phyloP scores from a whole-genome alignment of 2,113 vertebrate species.

The Leucoraja erinaceus region DNA sequence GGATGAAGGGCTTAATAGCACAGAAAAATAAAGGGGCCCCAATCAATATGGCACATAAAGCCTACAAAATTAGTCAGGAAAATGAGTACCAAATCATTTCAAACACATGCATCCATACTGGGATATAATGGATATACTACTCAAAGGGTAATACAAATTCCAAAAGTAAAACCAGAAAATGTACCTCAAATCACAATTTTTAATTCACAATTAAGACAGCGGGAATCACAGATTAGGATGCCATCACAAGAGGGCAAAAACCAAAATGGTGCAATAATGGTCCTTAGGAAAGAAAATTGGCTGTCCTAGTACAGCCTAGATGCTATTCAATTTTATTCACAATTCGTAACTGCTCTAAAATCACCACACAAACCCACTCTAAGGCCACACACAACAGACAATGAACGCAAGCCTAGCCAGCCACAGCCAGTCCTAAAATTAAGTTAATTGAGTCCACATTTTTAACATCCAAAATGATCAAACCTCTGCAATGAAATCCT shows the following conservation, averaged over 20 bases:
- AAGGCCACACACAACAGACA: background rate
- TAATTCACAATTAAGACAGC: background rate
- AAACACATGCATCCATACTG: background rate
- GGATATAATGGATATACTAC: background rate
- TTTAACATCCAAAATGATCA: background rate
- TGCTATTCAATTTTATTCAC: background rate
- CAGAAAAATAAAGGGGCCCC: background rate
- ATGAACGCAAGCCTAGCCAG: background rate
- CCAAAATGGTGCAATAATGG: background rate
- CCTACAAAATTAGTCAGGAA: background rate
- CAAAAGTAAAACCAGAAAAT: background rate
- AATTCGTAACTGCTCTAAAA: background rate
- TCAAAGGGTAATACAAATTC: background rate
- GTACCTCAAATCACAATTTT: background rate
- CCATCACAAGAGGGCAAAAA: background rate
- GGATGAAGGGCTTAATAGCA: background rate
- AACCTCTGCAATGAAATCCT: background rate
- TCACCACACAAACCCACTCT: background rate
- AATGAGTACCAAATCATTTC: background rate
- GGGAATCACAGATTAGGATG: background rate
- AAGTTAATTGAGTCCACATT: background rate
- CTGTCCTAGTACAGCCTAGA: background rate
- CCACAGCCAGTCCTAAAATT: background rate
- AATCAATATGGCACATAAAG: background rate
- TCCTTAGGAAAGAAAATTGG: background rate